These are phyloP conservation scores for Odontomachus brunneus DNA, from an alignment of 1,140 invertebrate genomes.

Conservation along the genomic window DNA sequence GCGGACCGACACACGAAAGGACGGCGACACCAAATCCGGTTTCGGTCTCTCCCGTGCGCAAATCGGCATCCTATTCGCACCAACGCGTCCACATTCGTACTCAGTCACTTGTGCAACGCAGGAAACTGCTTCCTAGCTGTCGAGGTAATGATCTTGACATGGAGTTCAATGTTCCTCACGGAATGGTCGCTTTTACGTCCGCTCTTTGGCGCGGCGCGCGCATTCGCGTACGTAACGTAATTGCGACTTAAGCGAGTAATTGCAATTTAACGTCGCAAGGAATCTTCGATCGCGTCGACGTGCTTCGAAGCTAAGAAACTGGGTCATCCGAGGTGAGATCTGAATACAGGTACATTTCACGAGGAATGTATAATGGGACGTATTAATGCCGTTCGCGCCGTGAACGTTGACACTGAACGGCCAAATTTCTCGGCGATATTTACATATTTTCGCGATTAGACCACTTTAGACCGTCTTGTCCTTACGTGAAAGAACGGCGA, in stretches of 20 bases:
- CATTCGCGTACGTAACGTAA: constrained; percentile 12
- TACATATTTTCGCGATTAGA: too few species aligned
- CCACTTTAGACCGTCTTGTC: too few species aligned
- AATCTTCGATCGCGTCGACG: neutral
- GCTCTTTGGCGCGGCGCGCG: neutral
- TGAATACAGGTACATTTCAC: neutral
- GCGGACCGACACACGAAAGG: constrained; percentile 26
- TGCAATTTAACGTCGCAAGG: neutral
- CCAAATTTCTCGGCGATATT: too few species aligned
- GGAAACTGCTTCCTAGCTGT: constrained; percentile 32
- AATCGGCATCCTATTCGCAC: neutral
- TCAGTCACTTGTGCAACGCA: neutral
- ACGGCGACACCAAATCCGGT: constrained; percentile 36
- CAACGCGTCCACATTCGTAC: constrained; percentile 17
- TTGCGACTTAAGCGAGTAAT: neutral
- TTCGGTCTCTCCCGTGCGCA: neutral
- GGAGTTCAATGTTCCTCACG: constrained; percentile 17
- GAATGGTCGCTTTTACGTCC: neutral
- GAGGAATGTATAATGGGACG: neutral
- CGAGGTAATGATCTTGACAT: constrained; percentile 31
- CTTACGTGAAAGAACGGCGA: too few species aligned
- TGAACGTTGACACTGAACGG: too few species aligned
- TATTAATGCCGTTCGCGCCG: too few species aligned
- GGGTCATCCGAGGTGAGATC: constrained; percentile 6
- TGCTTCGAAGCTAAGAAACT: neutral